Evolutionary conservation across 2,113 vertebrate species (phyloP).

Genomic region (Neogale vison): DNA sequence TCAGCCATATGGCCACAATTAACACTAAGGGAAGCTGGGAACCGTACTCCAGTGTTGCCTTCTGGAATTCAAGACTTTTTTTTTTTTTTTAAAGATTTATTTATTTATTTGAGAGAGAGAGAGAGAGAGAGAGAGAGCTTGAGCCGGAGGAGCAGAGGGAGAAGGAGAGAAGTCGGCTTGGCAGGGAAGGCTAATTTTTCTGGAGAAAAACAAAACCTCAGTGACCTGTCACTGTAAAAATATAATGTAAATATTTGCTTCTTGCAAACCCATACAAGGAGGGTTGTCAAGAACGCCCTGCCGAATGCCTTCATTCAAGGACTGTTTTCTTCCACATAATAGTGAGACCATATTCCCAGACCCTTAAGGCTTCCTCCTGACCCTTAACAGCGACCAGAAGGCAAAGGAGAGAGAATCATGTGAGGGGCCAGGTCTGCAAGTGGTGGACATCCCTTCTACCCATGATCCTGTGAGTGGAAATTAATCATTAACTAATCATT

Average conservation of each 20-base stretch:
- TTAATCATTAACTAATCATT: not conserved
- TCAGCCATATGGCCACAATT: not conserved
- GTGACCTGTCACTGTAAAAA: not conserved
- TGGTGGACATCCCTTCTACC: not conserved
- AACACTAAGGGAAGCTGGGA: not conserved
- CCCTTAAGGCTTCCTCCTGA: not conserved
- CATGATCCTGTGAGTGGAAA: not conserved
- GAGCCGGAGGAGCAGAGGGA: not conserved
- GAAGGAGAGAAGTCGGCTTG: not conserved
- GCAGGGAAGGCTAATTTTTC: not conserved
- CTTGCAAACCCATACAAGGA: rapidly evolving
- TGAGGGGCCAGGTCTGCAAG: not conserved
- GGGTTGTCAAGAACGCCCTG: not conserved
- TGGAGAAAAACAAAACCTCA: not conserved
- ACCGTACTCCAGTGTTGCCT: not conserved
- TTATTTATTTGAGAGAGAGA: not conserved
- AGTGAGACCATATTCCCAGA: not conserved
- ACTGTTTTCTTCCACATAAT: not conserved
- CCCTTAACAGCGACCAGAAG: not conserved
- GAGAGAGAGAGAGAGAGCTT: not conserved
- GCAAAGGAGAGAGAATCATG: not conserved
- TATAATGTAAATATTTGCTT: not conserved
- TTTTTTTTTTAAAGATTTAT: not conserved
- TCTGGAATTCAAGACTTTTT: not conserved
- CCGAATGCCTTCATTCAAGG: not conserved